Conservation (phyloP, 2,888 invertebrate species). For the Coelogynopora nodosa region DNA sequence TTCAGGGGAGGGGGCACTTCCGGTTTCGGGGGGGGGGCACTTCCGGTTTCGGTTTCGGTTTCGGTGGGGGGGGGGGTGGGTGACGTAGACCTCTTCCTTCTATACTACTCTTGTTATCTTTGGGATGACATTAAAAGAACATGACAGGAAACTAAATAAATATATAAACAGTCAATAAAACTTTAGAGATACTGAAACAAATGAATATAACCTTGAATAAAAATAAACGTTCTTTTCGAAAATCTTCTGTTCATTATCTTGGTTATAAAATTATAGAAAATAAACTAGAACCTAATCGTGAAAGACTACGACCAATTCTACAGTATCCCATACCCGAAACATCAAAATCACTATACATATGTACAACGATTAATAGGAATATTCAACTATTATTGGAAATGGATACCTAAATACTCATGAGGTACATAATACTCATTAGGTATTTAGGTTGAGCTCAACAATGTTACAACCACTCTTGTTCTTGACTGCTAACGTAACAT, state of each 20-base stretch:
- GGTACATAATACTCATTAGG: too few species aligned
- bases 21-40: too few species aligned
- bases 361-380: neutral
- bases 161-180: too few species aligned
- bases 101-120: neutral
- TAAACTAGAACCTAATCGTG: neutral
- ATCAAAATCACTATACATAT: neutral
- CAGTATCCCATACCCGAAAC: neutral
- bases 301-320: neutral
- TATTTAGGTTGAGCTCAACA: too few species aligned
- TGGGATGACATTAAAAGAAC: neutral
- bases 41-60: too few species aligned
- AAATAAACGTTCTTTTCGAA: neutral
- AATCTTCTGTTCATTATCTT: neutral
- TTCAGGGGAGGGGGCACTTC: too few species aligned
- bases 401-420: neutral
- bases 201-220: neutral
- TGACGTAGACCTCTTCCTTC: too few species aligned
- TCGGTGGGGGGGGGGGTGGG: too few species aligned
- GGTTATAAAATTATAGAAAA: neutral
- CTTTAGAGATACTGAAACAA: neutral
- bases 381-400: neutral
- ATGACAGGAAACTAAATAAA: neutral
- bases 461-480: neutral
- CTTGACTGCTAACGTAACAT: neutral